These are phyloP conservation scores for Cryptocephalus moraei DNA, from an alignment of 2,888 invertebrate species.

Conservation along the genomic window DNA sequence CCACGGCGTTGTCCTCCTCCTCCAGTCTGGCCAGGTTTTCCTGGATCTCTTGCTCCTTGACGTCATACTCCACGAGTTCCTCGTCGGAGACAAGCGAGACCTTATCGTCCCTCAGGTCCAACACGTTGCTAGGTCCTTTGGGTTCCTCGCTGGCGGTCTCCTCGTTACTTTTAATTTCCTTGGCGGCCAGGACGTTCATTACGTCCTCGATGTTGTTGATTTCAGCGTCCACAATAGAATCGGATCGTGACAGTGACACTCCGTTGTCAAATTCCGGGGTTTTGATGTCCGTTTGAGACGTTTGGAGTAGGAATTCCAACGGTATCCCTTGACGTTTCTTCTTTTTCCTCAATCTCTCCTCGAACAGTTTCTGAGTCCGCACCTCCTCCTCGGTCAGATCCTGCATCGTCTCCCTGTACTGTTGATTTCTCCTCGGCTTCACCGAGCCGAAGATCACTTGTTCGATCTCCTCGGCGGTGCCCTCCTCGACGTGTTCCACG, in stretches of 20 bases:
- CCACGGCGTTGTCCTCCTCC: too few relatives aligned
- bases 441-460: conserved; percentile 54
- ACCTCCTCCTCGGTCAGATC: conserved; percentile 34
- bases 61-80: conserved; percentile 11
- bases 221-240: conserved; percentile 35
- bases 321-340: conserved; percentile 25
- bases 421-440: conserved; percentile 38
- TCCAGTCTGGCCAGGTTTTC: not conserved
- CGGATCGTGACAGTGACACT: conserved; percentile 26
- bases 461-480: conserved; percentile 33
- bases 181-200: conserved; percentile 27
- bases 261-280: conserved; percentile 13
- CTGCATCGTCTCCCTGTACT: conserved; percentile 7
- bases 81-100: conserved; percentile 13
- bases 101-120: conserved; percentile 6
- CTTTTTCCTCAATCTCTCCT: conserved; percentile 22
- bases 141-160: not conserved
- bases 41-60: not conserved
- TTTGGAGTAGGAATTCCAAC: conserved; percentile 18
- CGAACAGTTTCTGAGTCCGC: conserved; percentile 29
- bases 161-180: not conserved
- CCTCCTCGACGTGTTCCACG: conserved; percentile 16
- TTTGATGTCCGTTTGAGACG: conserved; percentile 12
- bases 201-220: conserved; percentile 33
- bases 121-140: conserved; percentile 1